Evolutionary conservation across 2,888 invertebrate genomes (phyloP).

Genomic region (Ophion costatus): DNA sequence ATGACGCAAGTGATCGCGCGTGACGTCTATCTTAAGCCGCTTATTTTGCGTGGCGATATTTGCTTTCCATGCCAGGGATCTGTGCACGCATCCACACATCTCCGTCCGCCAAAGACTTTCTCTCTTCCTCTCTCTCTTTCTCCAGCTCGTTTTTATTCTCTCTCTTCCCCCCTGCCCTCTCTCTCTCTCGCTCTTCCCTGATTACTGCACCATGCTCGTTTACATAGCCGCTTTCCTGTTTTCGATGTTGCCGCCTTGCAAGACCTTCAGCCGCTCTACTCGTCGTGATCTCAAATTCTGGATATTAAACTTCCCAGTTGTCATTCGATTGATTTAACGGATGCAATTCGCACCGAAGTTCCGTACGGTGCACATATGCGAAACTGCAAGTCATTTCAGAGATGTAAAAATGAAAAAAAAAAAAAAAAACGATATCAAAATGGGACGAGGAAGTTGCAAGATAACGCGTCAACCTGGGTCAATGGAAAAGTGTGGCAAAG

Average conservation of each 20-base stretch:
- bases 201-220: conserved; percentile 24
- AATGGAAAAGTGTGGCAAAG: too few species aligned
- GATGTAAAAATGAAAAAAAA: too few species aligned
- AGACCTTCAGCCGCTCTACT: conserved; percentile 21
- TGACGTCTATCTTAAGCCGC: neutral
- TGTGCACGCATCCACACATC: conserved; percentile 52
- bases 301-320: conserved; percentile 20
- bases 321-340: conserved; percentile 21
- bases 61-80: conserved; percentile 45
- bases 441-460: too few species aligned
- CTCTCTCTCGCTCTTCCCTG: neutral
- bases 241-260: conserved; percentile 18
- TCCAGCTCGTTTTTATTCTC: neutral
- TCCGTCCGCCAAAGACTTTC: conserved; percentile 40
- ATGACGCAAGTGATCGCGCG: too few species aligned
- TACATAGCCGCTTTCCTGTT: conserved; percentile 44
- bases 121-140: conserved; percentile 2
- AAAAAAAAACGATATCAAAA: too few species aligned
- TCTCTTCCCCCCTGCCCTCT: neutral
- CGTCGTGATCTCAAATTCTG: conserved; percentile 29
- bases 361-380: too few species aligned
- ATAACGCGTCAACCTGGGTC: too few species aligned
- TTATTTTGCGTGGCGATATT: neutral
- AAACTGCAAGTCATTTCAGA: too few species aligned
- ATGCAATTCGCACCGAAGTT: neutral